Evolutionary conservation across 1,140 invertebrate genomes (phyloP).

Genomic region (Drosophila tsacasi): DNA sequence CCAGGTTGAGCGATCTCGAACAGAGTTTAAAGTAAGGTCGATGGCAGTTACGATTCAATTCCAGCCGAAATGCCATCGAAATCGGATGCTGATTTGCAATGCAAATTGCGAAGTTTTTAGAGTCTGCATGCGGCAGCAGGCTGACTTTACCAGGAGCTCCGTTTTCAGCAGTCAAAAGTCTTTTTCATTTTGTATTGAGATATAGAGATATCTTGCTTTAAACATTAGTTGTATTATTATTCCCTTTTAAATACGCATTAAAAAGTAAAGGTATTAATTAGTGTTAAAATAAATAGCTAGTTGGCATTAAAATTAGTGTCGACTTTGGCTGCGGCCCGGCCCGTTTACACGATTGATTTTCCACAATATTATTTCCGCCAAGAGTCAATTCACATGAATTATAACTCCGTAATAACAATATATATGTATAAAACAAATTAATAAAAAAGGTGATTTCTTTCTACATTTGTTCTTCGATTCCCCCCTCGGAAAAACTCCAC

Average conservation of each 20-base stretch:
- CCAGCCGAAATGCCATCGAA: constrained; percentile 49
- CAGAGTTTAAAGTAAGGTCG: constrained; percentile 42
- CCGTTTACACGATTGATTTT: constrained; percentile 29
- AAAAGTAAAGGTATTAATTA: constrained; percentile 80
- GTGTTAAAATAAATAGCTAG: constrained; percentile 84
- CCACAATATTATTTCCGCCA: constrained; percentile 25
- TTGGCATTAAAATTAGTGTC: constrained; percentile 82
- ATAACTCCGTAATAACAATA: constrained; percentile 68
- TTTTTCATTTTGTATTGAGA: constrained; percentile 64
- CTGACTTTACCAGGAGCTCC: constrained; percentile 56
- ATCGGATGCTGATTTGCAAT: constrained; percentile 31
- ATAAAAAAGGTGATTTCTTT: constrained; percentile 70
- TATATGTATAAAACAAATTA: constrained; percentile 73
- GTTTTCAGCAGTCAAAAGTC: constrained; percentile 71
- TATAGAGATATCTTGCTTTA: constrained; percentile 63
- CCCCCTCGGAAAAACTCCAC: constrained; percentile 46
- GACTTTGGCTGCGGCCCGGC: constrained; percentile 64
- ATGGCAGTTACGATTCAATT: constrained; percentile 65
- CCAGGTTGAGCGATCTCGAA: constrained; percentile 25
- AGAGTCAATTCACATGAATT: constrained; percentile 62
- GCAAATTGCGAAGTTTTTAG: constrained; percentile 55
- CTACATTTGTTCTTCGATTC: constrained; percentile 65
- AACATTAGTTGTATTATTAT: constrained; percentile 78
- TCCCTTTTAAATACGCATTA: constrained; percentile 75
- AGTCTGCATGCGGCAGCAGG: constrained; percentile 43